phyloP scores from a whole-genome alignment of 2,113 vertebrate genomes.

The Gobio gobio region DNA sequence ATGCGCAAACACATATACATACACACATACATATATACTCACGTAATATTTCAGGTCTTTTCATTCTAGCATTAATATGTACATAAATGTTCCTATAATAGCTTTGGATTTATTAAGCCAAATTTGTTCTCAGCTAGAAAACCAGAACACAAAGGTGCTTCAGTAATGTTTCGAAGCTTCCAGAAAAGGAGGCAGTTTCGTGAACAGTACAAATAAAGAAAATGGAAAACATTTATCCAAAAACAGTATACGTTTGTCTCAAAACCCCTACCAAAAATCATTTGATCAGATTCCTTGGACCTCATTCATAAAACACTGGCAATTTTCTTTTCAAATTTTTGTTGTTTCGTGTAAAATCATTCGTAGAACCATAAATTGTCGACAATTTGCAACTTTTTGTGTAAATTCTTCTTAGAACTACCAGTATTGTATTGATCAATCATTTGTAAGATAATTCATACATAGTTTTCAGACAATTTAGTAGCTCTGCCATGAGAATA shows the following conservation, averaged over 20 bases:
- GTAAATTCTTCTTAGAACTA: background rate
- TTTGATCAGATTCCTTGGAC: constrained; percentile 18
- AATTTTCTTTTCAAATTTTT: background rate
- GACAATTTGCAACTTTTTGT: background rate
- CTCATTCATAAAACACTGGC: background rate
- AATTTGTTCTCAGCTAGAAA: constrained; percentile 75
- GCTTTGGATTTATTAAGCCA: constrained; percentile 58
- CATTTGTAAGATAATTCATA: background rate
- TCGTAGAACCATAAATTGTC: background rate
- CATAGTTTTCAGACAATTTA: no score
- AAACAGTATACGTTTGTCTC: constrained; percentile 49
- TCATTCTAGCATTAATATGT: constrained; percentile 87
- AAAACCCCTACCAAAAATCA: constrained; percentile 39
- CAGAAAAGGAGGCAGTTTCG: constrained; percentile 79
- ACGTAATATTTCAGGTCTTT: constrained; percentile 79
- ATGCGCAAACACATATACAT: constrained; percentile 78
- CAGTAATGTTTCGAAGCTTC: constrained; percentile 82
- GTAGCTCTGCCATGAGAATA: no score
- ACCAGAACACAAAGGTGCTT: constrained; percentile 82
- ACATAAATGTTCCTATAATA: constrained; percentile 91
- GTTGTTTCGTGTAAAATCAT: background rate
- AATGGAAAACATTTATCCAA: constrained; percentile 70
- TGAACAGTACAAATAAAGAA: constrained; percentile 74
- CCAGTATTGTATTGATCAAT: background rate
- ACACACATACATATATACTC: constrained; percentile 67